Evolutionary conservation across 2,888 invertebrate species (phyloP).

Genomic region (Apotomis turbidana): DNA sequence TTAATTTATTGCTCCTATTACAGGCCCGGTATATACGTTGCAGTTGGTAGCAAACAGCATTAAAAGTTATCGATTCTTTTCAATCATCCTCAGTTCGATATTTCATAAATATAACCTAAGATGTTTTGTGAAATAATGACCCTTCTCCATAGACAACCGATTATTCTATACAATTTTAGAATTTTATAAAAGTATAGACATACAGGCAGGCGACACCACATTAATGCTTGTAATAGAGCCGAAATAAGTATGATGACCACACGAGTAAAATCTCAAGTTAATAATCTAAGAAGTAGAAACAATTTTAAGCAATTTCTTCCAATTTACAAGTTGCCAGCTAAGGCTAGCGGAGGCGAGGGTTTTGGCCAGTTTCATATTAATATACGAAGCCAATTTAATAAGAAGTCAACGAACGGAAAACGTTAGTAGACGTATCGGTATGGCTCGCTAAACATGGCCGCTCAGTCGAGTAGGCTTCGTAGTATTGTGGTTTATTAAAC

Average conservation of each 20-base stretch:
- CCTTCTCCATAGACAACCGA: too few relatives aligned
- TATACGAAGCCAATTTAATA: slow-evolving; percentile 14
- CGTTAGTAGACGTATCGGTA: slow-evolving; percentile 3
- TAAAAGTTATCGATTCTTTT: too few relatives aligned
- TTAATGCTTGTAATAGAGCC: not conserved
- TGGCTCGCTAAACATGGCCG: slow-evolving; percentile 2
- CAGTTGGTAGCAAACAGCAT: too few relatives aligned
- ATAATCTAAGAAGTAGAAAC: not conserved
- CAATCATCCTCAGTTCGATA: too few relatives aligned
- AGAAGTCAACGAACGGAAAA: slow-evolving; percentile 32
- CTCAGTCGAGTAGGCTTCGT: not conserved
- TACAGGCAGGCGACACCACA: too few relatives aligned
- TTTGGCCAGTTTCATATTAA: slow-evolving; percentile 18
- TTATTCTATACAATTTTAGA: too few relatives aligned
- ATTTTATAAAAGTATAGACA: too few relatives aligned
- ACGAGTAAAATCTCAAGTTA: not conserved
- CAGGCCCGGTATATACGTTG: too few relatives aligned
- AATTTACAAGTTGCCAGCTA: not conserved
- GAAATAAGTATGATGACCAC: not conserved
- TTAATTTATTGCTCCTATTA: too few relatives aligned
- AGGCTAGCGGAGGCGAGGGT: slow-evolving; percentile 11
- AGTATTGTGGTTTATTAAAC: not conserved
- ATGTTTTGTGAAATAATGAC: too few relatives aligned
- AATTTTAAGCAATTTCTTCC: not conserved
- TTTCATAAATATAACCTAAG: too few relatives aligned